Conservation (phyloP, 2,888 invertebrate genomes). For the Cryptocephalus moraei region DNA sequence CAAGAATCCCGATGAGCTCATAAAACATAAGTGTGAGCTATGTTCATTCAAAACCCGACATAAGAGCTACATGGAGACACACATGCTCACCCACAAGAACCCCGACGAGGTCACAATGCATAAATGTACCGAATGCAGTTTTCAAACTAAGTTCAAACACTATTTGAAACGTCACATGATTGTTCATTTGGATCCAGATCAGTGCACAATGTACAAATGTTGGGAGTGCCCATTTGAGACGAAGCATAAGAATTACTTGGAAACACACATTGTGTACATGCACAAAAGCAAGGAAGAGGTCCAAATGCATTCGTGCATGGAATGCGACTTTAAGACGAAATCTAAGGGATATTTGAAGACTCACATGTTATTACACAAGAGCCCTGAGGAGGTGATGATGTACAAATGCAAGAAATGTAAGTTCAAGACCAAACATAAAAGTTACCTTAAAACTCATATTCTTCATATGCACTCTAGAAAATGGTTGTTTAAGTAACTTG, state of each 20-base stretch:
- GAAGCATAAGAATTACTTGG: conserved; percentile 18
- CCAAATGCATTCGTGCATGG: conserved; percentile 14
- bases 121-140: conserved; percentile 14
- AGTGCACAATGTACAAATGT: conserved; percentile 17
- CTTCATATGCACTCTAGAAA: conserved; percentile 14
- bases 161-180: conserved; percentile 18
- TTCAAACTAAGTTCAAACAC: conserved; percentile 16
- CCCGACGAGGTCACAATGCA: conserved; percentile 17
- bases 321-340: conserved; percentile 17
- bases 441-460: conserved; percentile 17
- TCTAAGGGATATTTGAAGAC: conserved; percentile 19
- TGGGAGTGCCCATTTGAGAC: conserved; percentile 16
- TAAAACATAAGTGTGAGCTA: conserved; percentile 10
- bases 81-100: conserved; percentile 17
- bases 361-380: conserved; percentile 17
- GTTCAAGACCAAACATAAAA: conserved; percentile 18
- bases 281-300: conserved; percentile 15
- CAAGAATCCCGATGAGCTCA: conserved; percentile 13
- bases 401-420: conserved; percentile 17
- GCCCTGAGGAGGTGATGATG: conserved; percentile 15
- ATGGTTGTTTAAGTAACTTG: conserved; percentile 6
- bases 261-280: conserved; percentile 14
- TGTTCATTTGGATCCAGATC: conserved; percentile 13
- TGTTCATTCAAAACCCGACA: conserved; percentile 18
- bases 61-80: conserved; percentile 18